Base-by-base conservation (phyloP, 2,888 invertebrate species). In the Sarcophaga variegata region DNA sequence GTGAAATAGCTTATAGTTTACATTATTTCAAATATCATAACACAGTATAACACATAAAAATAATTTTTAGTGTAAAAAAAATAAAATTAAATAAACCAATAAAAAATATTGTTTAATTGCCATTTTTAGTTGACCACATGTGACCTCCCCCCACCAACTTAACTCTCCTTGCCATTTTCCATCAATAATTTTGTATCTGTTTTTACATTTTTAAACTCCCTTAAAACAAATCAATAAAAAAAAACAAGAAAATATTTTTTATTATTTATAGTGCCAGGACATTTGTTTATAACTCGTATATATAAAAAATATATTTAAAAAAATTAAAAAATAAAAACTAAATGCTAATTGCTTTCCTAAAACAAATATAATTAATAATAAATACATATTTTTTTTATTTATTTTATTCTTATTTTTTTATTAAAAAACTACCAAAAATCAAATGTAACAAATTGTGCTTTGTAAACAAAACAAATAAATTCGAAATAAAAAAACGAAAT, bases 211-310 rank as follows among this genome's bases (percentile, higher is more conserved):
- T 59, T 77, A n/a, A 67, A 82, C 45, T 64, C 54, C 78, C 75
- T 60, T 25, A 70, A 75, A 70, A 83, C 47, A 81, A 83, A 66
- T 37, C 8, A 37, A 37, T 37, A 37, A 37, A 37, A 37, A 37
- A 37, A 27, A 27, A 27, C 4, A 27, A 8, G 37, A 37, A 37
- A 37, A 37, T 37, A 37, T 37, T 37, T 37, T 67, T 85, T 82
- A 75, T 87, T 72, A 84, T 90, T 89, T 90, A 92, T 90, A 91
- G 92, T 93, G 92, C 93, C 93, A 93, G 93, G 92, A 93, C 92
- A 92, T 92, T 89, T 88, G 83, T 81, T 88, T 85, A 83, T 86
- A 76, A 54, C 54, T 3, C 54, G 54, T 54, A 54, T 54, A 54
- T 54, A 5, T 54, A 54, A 14, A 54, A 14, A 54, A 54, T 37